phyloP scores from a whole-genome alignment of 2,113 vertebrate species.

The Pelodiscus sinensis region DNA sequence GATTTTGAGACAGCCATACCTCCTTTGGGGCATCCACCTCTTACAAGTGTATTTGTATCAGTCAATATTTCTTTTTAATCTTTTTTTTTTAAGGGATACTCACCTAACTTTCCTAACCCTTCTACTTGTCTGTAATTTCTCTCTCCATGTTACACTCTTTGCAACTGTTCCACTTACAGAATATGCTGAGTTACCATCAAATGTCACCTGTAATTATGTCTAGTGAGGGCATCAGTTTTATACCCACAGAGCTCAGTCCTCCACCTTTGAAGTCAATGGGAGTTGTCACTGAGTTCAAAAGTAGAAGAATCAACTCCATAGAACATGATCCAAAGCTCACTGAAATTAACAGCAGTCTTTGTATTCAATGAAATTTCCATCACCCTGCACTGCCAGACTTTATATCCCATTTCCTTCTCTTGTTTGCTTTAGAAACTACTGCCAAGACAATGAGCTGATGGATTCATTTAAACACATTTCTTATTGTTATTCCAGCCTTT shows the following conservation, averaged over 20 bases:
- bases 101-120: neutral
- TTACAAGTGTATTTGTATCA: neutral
- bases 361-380: neutral
- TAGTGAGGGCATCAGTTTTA: neutral
- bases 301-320: neutral
- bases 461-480: neutral
- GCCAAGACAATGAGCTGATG: neutral
- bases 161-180: neutral
- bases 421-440: neutral
- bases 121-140: neutral
- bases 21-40: neutral
- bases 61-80: neutral
- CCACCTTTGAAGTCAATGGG: neutral
- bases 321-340: neutral
- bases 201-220: neutral
- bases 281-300: neutral
- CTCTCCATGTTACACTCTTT: neutral
- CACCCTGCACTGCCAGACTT: neutral
- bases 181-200: neutral
- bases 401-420: neutral
- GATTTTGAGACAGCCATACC: neutral
- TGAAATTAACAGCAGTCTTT: neutral
- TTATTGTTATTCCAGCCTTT: neutral
- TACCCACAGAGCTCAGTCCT: neutral
- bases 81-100: neutral